phyloP scores from a whole-genome alignment of 92 coral and sea anemone genomes.

The Paragorgia papillata region DNA sequence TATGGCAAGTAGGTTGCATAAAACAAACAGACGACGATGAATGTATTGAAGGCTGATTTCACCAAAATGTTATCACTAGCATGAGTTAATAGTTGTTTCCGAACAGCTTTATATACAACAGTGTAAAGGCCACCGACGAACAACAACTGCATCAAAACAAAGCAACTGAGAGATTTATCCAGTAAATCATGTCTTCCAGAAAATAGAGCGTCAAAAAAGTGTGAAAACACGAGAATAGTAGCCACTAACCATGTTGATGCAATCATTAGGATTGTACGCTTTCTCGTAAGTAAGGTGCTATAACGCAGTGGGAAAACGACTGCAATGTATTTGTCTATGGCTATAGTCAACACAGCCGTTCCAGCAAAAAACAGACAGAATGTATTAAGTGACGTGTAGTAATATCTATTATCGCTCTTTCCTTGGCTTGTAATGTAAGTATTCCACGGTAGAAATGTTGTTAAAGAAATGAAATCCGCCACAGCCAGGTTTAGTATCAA shows the following conservation, averaged over 20 bases:
- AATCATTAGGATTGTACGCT: constrained; percentile 6
- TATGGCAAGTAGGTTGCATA: too few species aligned
- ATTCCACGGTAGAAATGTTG: constrained; percentile 42
- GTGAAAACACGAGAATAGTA: neutral
- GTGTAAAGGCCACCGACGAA: constrained; percentile 4
- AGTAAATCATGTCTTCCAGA: neutral
- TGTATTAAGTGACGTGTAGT: constrained; percentile 33
- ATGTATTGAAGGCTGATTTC: too few species aligned
- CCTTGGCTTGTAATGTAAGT: constrained; percentile 17
- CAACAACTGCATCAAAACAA: constrained; percentile 14
- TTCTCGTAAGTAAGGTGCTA: neutral
- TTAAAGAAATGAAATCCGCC: constrained; percentile 30
- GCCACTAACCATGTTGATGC: constrained; percentile 14
- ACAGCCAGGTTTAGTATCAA: constrained; percentile 28
- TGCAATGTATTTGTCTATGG: constrained; percentile 31
- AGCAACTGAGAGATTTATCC: constrained; percentile 16
- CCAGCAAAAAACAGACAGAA: constrained; percentile 32
- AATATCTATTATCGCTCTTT: neutral
- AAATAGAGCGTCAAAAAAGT: constrained; percentile 6
- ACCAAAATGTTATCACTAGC: too few species aligned
- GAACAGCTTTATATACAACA: constrained; percentile 27
- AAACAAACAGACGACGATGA: too few species aligned
- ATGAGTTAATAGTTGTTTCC: neutral
- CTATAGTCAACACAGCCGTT: constrained; percentile 32
- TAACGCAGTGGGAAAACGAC: constrained; percentile 33